phyloP scores from a whole-genome alignment of 2,797 vertebrate species.

The Clarias platycephalus region DNA sequence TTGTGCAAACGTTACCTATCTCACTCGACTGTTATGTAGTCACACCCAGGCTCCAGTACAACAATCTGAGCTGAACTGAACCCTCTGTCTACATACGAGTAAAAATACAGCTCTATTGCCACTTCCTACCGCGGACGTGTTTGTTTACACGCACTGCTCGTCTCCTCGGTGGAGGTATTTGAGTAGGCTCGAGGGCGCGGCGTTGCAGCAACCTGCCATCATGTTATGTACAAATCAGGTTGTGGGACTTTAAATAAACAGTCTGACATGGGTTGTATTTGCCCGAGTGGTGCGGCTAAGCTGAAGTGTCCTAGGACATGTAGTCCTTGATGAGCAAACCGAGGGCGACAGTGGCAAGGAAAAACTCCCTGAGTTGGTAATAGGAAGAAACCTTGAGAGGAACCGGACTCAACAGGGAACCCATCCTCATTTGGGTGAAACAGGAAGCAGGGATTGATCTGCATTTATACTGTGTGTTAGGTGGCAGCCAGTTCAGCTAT shows the following conservation, averaged over 20 bases:
- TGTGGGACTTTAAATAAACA: neutral
- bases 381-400: too few species aligned
- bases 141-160: neutral
- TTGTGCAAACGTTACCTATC: neutral
- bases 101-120: too few species aligned
- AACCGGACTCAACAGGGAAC: too few species aligned
- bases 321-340: too few species aligned
- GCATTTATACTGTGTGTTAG: too few species aligned
- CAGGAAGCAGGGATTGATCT: too few species aligned
- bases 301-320: too few species aligned
- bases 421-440: too few species aligned
- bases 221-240: neutral
- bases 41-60: conserved; percentile 8
- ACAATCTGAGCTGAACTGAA: neutral
- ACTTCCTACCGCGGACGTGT: neutral
- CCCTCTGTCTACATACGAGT: too few species aligned
- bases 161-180: neutral
- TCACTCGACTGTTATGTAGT: conserved; percentile 16
- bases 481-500: too few species aligned
- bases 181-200: neutral
- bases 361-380: too few species aligned
- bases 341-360: too few species aligned
- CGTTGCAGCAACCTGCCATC: neutral
- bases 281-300: neutral
- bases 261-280: neutral